Base-by-base conservation (phyloP, 1,140 invertebrate genomes). In the Brachionus sp. region DNA sequence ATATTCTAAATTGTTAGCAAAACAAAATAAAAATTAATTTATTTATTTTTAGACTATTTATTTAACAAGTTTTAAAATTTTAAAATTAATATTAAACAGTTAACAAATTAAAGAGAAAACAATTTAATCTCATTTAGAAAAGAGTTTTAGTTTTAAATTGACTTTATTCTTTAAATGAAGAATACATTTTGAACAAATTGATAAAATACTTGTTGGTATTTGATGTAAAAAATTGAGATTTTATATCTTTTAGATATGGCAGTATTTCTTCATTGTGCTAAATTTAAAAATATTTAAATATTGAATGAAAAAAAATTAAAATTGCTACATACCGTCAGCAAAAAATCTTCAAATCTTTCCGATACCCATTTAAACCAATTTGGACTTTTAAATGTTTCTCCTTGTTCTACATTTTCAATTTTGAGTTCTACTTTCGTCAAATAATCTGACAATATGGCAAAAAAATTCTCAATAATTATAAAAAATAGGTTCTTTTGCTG, bases 361-460 rank as follows among this genome's bases (percentile, higher is more conserved):
- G 50, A 42, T 3, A 62, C 35, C 77, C 77, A 80, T 80, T 80
- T 80, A 19, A 80, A 80, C 50, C 77, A 66, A 44, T 80, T 80
- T 19, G 50, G 77, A 62, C 35, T 62, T 6, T 64, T 66, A 16
- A 29, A 39, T 37, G 77, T 80, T 25, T 57, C 77, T n/a, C 62
- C 77, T 42, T 37, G 46, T 57, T 80, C 62, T 12, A 16, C 39
- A 29, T 46, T 44, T 75, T 75, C 70, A 12, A 75, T 75, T n/a
- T 75, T 75, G 23, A 75, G 7, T 44, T 75, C 70, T 25, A 29
- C 39, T 13, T 66, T 80, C 0, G 4, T 62, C 29, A 80, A 80
- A 80, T 80, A 80, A 44, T 80, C 77, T 12, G 46, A 39, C 33
- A 80, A 42, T 35, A 57, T 10, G 5, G 33, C 77, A 44, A 80